These are phyloP conservation scores for Nylanderia fulva DNA, from an alignment of 1,140 invertebrate species.

Conservation along the genomic window DNA sequence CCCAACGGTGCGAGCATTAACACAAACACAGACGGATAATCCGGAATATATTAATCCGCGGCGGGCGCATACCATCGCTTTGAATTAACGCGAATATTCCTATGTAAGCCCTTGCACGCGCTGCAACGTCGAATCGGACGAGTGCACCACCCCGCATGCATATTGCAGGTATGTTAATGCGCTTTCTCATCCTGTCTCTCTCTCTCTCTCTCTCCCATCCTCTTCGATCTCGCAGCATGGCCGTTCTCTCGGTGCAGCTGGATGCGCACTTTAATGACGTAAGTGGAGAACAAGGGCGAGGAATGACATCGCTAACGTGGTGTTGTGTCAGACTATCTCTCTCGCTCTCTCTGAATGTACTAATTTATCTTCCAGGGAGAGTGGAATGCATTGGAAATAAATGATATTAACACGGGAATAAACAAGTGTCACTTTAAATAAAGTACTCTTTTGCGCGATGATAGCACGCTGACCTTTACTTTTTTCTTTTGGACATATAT, in stretches of 20 bases:
- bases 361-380: constrained; percentile 17
- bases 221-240: not conserved
- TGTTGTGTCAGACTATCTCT: constrained; percentile 43
- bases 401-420: constrained; percentile 21
- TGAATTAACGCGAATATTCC: constrained; percentile 71
- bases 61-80: constrained; percentile 69
- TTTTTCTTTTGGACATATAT: not conserved
- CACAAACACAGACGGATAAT: constrained; percentile 72
- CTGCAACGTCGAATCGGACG: constrained; percentile 57
- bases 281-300: constrained; percentile 48
- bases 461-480: not conserved
- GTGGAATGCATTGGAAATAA: not conserved
- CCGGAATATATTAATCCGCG: constrained; percentile 68
- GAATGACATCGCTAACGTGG: constrained; percentile 17
- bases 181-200: constrained; percentile 18
- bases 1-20: constrained; percentile 74
- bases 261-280: constrained; percentile 58
- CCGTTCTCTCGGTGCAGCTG: constrained; percentile 24
- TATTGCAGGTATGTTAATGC: constrained; percentile 63
- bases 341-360: not conserved
- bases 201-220: not conserved
- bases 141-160: constrained; percentile 33
- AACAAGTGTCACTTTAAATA: not conserved
- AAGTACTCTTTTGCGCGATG: not conserved
- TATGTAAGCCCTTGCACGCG: constrained; percentile 39